phyloP scores from a whole-genome alignment of 2,888 invertebrate species.

The Rotaria sp. region DNA sequence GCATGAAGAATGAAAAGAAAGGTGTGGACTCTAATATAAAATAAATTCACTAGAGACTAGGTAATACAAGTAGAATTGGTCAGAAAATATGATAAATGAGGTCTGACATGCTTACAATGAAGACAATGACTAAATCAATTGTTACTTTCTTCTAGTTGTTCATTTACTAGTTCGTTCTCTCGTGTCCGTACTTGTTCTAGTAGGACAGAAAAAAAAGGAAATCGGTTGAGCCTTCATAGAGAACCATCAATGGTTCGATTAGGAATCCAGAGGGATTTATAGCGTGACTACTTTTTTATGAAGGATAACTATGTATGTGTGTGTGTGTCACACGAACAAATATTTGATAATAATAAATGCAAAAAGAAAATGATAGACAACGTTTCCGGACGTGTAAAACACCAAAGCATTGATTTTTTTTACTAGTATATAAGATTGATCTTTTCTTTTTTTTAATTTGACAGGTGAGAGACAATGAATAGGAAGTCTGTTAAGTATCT shows the following conservation, averaged over 20 bases:
- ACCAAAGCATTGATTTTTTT: background rate
- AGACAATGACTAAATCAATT: background rate
- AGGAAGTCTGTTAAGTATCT: background rate
- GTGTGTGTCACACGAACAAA: background rate
- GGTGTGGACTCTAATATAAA: background rate
- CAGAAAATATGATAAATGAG: conserved; percentile 22
- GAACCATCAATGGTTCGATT: background rate
- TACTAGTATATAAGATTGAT: background rate
- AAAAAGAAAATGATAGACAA: background rate
- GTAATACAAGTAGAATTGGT: background rate
- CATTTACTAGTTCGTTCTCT: background rate
- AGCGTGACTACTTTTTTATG: background rate
- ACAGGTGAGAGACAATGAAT: background rate
- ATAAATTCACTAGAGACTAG: background rate
- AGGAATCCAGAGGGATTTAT: background rate
- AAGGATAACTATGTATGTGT: background rate
- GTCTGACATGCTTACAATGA: background rate
- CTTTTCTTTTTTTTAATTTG: background rate
- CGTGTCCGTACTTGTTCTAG: background rate
- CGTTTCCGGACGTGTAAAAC: background rate
- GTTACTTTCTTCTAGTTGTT: background rate
- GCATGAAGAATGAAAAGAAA: background rate
- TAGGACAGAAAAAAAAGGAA: background rate
- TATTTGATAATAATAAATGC: background rate
- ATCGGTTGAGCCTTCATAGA: background rate